These are phyloP conservation scores for Cryptosula pallasiana DNA, from an alignment of 2,888 invertebrate genomes.

Conservation along the genomic window DNA sequence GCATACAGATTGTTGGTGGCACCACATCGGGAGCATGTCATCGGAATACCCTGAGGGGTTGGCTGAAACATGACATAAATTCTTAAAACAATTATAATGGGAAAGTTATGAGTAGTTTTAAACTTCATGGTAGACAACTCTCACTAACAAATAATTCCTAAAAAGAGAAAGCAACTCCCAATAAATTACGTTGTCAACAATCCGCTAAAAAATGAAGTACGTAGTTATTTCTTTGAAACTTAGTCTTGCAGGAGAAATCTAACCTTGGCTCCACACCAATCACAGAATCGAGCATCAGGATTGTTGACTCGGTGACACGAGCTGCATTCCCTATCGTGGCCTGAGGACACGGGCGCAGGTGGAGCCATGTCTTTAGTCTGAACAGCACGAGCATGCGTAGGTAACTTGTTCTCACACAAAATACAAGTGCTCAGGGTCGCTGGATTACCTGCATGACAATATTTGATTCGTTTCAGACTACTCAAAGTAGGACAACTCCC, in stretches of 20 bases:
- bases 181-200: too few species aligned
- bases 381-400: conserved; percentile 27
- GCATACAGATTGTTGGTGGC: conserved; percentile 45
- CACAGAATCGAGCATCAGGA: conserved; percentile 48
- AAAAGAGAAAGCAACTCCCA: too few species aligned
- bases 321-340: conserved; percentile 39
- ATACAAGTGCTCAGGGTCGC: conserved; percentile 35
- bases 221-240: too few species aligned
- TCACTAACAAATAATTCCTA: too few species aligned
- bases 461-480: too few species aligned
- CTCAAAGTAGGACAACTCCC: too few species aligned
- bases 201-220: too few species aligned
- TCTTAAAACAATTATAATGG: too few species aligned
- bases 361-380: conserved; percentile 29
- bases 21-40: conserved; percentile 41
- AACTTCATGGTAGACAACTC: too few species aligned
- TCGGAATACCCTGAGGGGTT: conserved; percentile 31
- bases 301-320: conserved; percentile 47
- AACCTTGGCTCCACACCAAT: conserved; percentile 52
- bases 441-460: conserved; percentile 34
- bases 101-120: too few species aligned
- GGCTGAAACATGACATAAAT: conserved; percentile 35
- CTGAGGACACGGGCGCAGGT: conserved; percentile 32
- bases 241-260: too few species aligned
- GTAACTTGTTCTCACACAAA: conserved; percentile 36